These are phyloP conservation scores for Holotrichia oblita DNA, from an alignment of 1,140 invertebrate genomes.

Conservation along the genomic window DNA sequence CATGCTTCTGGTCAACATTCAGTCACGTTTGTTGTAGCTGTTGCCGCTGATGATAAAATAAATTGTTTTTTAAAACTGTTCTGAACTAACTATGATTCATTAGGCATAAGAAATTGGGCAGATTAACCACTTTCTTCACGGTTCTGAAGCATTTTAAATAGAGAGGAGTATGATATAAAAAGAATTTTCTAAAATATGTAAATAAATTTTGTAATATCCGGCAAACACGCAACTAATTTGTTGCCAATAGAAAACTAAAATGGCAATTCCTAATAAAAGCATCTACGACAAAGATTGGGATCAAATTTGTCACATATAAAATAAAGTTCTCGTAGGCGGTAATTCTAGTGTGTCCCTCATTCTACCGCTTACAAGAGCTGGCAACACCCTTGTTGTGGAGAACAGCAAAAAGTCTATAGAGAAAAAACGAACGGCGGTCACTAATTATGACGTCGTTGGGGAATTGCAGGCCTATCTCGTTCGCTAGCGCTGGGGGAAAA, in stretches of 20 bases:
- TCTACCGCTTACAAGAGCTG: not conserved
- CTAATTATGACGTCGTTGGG: not conserved
- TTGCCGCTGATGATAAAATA: too few species aligned
- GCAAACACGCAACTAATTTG: too few species aligned
- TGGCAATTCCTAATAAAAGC: not conserved
- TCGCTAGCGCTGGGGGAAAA: not conserved
- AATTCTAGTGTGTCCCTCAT: not conserved
- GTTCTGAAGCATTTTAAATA: too few species aligned
- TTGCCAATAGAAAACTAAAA: not conserved
- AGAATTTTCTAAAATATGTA: too few species aligned
- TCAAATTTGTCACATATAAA: not conserved
- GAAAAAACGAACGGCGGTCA: not conserved
- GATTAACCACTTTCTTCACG: too few species aligned
- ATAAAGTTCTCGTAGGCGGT: not conserved
- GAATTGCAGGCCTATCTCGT: conserved; percentile 10
- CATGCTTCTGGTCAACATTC: too few species aligned
- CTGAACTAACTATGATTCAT: too few species aligned
- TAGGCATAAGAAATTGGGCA: too few species aligned
- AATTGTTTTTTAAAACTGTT: too few species aligned
- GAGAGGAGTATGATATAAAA: too few species aligned
- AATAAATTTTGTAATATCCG: too few species aligned
- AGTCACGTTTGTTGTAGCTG: too few species aligned
- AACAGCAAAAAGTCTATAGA: not conserved
- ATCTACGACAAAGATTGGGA: not conserved
- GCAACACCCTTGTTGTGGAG: not conserved